These are phyloP conservation scores for Galago senegalensis DNA, from an alignment of 2,797 vertebrate genomes.

Conservation along the genomic window DNA sequence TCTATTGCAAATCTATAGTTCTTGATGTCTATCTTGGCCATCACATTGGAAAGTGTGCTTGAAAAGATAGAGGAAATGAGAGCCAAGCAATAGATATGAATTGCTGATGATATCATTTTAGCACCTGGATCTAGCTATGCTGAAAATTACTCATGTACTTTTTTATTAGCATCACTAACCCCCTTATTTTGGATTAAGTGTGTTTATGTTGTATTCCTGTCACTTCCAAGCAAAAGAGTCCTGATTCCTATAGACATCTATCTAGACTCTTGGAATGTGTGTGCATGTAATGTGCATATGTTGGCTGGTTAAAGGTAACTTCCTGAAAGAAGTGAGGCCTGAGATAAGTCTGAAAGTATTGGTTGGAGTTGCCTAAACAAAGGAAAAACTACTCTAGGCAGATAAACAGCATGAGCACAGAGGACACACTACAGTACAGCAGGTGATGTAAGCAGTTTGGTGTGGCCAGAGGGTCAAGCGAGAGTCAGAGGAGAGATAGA, in stretches of 20 bases:
- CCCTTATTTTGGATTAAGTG: neutral
- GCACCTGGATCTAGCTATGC: constrained; percentile 34
- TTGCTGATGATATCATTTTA: constrained; percentile 49
- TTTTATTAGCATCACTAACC: constrained; percentile 16
- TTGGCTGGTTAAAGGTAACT: constrained; percentile 16
- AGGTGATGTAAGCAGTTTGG: neutral
- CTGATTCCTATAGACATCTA: constrained; percentile 1
- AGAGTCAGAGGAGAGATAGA: neutral
- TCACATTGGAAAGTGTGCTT: neutral
- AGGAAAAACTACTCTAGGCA: constrained; percentile 31
- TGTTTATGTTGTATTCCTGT: constrained; percentile 56
- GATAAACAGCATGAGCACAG: neutral
- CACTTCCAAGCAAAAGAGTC: constrained; percentile 8
- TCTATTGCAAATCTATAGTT: constrained; percentile 18
- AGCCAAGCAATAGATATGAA: constrained; percentile 52
- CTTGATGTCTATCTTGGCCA: constrained; percentile 51
- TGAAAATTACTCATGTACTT: constrained; percentile 26
- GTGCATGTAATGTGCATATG: neutral
- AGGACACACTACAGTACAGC: neutral
- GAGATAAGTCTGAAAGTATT: neutral
- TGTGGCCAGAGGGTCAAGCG: neutral
- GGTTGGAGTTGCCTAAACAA: constrained; percentile 54
- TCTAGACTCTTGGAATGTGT: neutral
- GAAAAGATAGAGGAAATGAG: constrained; percentile 18
- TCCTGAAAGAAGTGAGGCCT: constrained; percentile 56